Base-by-base conservation (phyloP, 1,140 invertebrate species). In the Lucilia cuprina region DNA sequence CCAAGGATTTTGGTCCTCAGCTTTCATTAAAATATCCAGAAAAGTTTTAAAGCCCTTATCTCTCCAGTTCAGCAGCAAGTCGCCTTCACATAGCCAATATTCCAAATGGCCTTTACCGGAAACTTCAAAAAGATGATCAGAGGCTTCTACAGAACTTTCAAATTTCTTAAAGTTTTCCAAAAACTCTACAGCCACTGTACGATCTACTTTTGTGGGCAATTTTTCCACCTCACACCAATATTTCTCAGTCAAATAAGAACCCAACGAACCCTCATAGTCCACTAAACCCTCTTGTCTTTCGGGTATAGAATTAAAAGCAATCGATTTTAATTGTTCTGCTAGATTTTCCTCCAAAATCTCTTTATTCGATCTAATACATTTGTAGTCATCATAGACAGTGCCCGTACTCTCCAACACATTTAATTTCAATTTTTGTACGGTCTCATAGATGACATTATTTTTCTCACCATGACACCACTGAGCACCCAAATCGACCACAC, bases 381-480 rank as follows among this genome's bases (percentile, higher is more conserved):
- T 86, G 82, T 87, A 88, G 78, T 86, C 88, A 19, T 87, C 85
- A n/a, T 88, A 87, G 75, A 91, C 84, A 9, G 34, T 82, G 13
- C 85, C 86, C 0, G 87, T 87, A 82, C 85, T 85, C n/a, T 91
- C 91, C 9, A 95, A 86, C 2, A 95, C 85, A 86, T 93, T 89
- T 13, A 93, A 86, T 50, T 93, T 91, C 80, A 93, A 85, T 47
- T 93, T 91, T 82, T 93, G 93, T 0, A 94, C 94, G 50, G 94
- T 86, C 82, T 95, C 90, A 88, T 93, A 96, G 0, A 96, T 94
- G 13, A 93, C 87, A 91, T 97, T 96, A 21, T 92, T 93, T 84
- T 94, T 91, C 89, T 97, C 94, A 17, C 97, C 96, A 87, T 98
- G 96, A 86, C 97, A 93, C 88, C 89, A 90, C 65, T 97, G 95